These are phyloP conservation scores for Aspidoscelis tigris DNA, from an alignment of 2,113 vertebrate genomes.

Conservation along the genomic window DNA sequence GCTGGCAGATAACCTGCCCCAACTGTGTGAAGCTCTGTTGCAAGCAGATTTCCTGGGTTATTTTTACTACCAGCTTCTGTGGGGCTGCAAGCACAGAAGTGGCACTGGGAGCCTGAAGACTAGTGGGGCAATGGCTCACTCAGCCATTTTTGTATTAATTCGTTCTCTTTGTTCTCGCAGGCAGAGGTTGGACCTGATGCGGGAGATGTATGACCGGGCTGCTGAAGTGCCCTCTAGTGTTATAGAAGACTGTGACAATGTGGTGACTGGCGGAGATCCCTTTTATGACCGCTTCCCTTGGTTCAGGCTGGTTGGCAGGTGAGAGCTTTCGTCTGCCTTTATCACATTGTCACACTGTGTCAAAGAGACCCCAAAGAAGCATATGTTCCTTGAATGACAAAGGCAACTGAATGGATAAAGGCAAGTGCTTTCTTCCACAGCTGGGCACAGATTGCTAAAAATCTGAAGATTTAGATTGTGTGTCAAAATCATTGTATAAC, in stretches of 20 bases:
- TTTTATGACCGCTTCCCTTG: conserved; percentile 99
- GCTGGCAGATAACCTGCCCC: background rate
- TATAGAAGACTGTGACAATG: conserved; percentile 89
- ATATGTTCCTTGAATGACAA: rapidly evolving
- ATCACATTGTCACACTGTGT: background rate
- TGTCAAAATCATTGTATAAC: background rate
- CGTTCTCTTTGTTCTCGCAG: conserved; percentile 68
- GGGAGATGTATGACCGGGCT: conserved; percentile 96
- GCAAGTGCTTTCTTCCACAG: rapidly evolving
- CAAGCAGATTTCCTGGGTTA: background rate
- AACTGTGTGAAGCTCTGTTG: background rate
- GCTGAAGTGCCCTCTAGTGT: conserved; percentile 91
- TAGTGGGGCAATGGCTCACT: background rate
- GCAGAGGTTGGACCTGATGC: conserved; percentile 94
- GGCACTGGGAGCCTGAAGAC: background rate
- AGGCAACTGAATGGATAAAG: background rate
- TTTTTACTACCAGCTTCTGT: conserved; percentile 4
- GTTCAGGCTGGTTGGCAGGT: conserved; percentile 99
- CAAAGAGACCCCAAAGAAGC: background rate
- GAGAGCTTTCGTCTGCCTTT: conserved; percentile 66
- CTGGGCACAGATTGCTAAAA: rapidly evolving
- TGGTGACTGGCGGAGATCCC: conserved; percentile 92
- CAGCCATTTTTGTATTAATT: rapidly evolving
- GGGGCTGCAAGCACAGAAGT: background rate
- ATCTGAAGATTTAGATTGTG: background rate